Base-by-base conservation (phyloP, 1,140 invertebrate species). In the Globodera rostochiensis region DNA sequence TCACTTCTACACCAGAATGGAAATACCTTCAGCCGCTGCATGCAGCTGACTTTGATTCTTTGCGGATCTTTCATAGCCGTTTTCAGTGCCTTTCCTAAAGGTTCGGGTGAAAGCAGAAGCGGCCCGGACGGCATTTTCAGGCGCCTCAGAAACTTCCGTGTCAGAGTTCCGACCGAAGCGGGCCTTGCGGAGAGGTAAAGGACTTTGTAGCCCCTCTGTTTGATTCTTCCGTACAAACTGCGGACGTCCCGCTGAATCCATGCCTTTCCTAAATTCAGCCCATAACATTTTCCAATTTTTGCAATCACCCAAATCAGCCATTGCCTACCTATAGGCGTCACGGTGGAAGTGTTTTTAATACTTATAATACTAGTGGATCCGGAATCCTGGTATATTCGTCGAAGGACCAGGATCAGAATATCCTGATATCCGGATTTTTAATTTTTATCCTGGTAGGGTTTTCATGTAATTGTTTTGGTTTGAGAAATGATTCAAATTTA, bases 151-250 rank as follows among this genome's bases (percentile, higher is more conserved):
- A 71, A 71, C 8, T 71, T 71, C 36, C 69, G 11, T 1, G 69
- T 71, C 69, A 71, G 11, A 45, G 69, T 47, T n/a, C 69, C 69
- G 9, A 71, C 46, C 19, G 69, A 71, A 15, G 69, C 25, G 69
- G 69, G 69, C 69, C 69, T 25, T 11, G 69, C 69, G 69, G 69
- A 71, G 9, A 71, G 46, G 69, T 71, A 71, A 47, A 71, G 13
- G 69, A 71, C 9, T 71, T 71, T 36, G 69, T 36, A 71, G 21
- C 69, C 69, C 9, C 25, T 9, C 69, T 47, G 25, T 19, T 71
- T 71, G 69, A 71, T 36, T 5, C 9, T 71, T 47, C 69, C 46
- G 69, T 71, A 71, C 8, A 71, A 71, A 36, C 6, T 47, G n/a
- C 69, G 69, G 25, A 71, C 6, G 25, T 19, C 25, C 9, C 36